Percentiles rank a stretch among this genome's conserved stretches.
Evolutionary conservation across 1,140 invertebrate genomes (phyloP).

Genomic region (Achroia grisella): DNA sequence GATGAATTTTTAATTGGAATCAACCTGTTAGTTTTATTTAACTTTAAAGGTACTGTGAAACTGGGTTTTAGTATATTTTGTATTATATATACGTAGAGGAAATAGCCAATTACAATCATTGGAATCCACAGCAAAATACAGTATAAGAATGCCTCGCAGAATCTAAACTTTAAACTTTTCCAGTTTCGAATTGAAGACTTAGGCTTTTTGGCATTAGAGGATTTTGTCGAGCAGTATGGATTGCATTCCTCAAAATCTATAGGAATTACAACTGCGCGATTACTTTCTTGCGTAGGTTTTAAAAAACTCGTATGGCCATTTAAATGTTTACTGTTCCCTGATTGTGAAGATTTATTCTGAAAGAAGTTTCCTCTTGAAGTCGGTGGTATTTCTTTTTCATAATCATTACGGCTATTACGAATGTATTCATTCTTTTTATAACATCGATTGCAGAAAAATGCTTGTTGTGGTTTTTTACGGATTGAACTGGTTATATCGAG

Average conservation of each 20-base stretch:
- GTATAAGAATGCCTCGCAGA: constrained; percentile 36
- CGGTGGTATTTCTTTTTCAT: too few relatives aligned
- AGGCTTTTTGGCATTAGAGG: constrained; percentile 16
- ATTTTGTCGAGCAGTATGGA: constrained; percentile 17
- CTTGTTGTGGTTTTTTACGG: constrained; percentile 23
- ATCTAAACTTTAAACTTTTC: constrained; percentile 19
- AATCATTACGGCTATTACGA: constrained; percentile 12
- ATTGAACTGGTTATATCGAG: constrained; percentile 22
- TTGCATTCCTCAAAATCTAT: background rate
- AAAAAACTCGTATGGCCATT: too few relatives aligned
- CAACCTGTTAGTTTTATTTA: background rate
- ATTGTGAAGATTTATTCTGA: too few relatives aligned
- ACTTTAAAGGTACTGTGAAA: too few relatives aligned
- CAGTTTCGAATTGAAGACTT: constrained; percentile 16
- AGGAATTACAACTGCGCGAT: too few relatives aligned
- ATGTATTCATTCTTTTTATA: background rate
- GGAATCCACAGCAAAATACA: constrained; percentile 46
- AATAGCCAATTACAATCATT: constrained; percentile 24
- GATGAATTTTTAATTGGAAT: constrained; percentile 1
- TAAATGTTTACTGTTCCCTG: too few relatives aligned
- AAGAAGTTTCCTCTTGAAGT: too few relatives aligned
- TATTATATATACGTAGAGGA: constrained; percentile 39
- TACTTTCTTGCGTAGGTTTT: too few relatives aligned
- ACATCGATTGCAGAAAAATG: constrained; percentile 37
- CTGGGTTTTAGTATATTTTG: constrained; percentile 21